Base-by-base conservation (phyloP, 2,113 vertebrate species). In the Geococcyx californianus region DNA sequence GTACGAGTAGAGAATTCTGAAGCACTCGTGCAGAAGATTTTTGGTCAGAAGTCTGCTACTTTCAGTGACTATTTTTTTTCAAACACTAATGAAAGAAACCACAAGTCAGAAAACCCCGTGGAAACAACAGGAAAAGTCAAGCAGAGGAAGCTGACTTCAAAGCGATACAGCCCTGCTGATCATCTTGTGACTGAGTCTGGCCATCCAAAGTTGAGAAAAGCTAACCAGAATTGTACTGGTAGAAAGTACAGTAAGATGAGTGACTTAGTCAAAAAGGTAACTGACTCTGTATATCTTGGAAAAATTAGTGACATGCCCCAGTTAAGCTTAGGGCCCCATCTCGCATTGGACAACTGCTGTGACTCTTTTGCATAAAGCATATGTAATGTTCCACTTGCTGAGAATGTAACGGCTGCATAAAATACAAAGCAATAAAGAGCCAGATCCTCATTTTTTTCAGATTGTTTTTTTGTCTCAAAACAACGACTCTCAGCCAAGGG, bases 181-280 rank as follows among this genome's bases (percentile, higher is more conserved):
- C 60, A 19, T 26, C 52, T 69, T 34, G 49, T 66, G 51, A 84
- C 72, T 51, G 89, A 80, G 74, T 29, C 74, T 69, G 92, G 76
- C 72, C 95, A 90, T 63, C 11, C 62, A 59, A 73, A 86, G 62
- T 34, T 87, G 67, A 96, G 89, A 59, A 74, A 64, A 33, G 88
- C 84, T 70, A 93, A 95, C 31, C 93, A 97, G 40, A 90, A 16
- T 34, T 99, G 99, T 92, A 69, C 83, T 75, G 94, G 89, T n/a
- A 95, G 94, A 81, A 97, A 95, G 31, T 97, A 93, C 54, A 97
- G 82, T 77, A 98, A 97, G 94, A 94, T 99, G 94, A 98, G 86
- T 28, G 97, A 97, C 59, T 85, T 98, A 84, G 98, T 95, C 91
- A 94, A 95, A 79, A 98, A 99, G 98, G 99, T 99, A 97, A 98